phyloP scores from a whole-genome alignment of 2,888 invertebrate genomes.

The Helobdella robusta region DNA sequence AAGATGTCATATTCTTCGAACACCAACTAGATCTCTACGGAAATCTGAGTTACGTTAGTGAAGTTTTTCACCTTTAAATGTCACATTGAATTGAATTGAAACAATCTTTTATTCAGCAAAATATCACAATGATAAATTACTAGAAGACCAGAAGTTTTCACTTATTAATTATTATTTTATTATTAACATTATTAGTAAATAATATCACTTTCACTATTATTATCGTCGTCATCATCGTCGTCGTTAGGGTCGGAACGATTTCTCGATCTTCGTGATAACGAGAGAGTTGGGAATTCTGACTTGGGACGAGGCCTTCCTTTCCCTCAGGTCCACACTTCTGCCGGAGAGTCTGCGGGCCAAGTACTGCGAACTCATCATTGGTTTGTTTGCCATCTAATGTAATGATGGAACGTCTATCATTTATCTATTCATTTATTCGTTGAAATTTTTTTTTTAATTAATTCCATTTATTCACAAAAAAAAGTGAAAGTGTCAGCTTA shows the following conservation, averaged over 20 bases:
- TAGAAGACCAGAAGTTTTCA: too few relatives aligned
- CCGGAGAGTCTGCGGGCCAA: constrained; percentile 48
- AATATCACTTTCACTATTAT: not conserved
- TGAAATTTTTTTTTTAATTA: too few relatives aligned
- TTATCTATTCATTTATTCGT: too few relatives aligned
- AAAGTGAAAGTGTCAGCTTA: too few relatives aligned
- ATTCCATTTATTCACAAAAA: too few relatives aligned
- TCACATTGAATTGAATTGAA: too few relatives aligned
- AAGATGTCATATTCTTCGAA: constrained; percentile 46
- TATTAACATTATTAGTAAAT: not conserved
- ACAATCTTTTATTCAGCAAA: too few relatives aligned
- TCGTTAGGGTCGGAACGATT: constrained; percentile 47
- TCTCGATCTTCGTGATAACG: constrained; percentile 46
- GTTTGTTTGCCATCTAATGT: constrained; percentile 38
- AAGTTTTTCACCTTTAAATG: too few relatives aligned
- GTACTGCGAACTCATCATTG: constrained; percentile 48
- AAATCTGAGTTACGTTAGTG: constrained; percentile 43
- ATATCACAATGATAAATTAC: too few relatives aligned
- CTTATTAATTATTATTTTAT: not conserved
- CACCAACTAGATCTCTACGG: constrained; percentile 48
- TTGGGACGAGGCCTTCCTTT: constrained; percentile 49
- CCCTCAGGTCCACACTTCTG: constrained; percentile 43
- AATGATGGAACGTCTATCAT: too few relatives aligned
- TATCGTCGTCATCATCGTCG: not conserved
- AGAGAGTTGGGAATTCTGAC: constrained; percentile 46